These are phyloP conservation scores for Lophius piscatorius DNA, from an alignment of 2,113 vertebrate species.

Conservation along the genomic window DNA sequence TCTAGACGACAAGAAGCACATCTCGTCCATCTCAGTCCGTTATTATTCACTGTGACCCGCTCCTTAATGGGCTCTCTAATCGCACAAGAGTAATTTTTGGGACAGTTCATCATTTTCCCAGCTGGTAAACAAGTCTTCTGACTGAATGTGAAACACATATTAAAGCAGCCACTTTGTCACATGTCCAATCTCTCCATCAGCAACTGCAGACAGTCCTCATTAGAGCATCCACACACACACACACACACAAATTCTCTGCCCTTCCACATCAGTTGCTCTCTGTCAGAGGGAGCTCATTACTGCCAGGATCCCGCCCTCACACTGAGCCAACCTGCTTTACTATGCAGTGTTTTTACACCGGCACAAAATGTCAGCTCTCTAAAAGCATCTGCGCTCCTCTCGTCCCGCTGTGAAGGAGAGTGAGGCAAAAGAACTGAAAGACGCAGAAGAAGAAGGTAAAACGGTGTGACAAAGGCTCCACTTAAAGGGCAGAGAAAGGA, in stretches of 20 bases:
- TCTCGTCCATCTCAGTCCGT: background rate
- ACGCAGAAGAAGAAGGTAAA: constrained; percentile 17
- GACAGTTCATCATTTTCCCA: constrained; percentile 30
- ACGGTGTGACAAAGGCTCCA: constrained; percentile 41
- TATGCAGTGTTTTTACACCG: constrained; percentile 69
- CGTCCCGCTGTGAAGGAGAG: constrained; percentile 45
- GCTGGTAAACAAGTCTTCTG: constrained; percentile 18
- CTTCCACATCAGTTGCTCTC: constrained; percentile 66
- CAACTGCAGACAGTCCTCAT: constrained; percentile 56
- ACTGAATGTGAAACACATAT: constrained; percentile 33
- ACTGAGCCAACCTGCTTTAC: constrained; percentile 76
- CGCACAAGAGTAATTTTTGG: constrained; percentile 21
- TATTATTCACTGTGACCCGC: constrained; percentile 33
- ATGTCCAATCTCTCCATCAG: constrained; percentile 32
- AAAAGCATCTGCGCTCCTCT: constrained; percentile 68
- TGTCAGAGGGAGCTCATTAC: constrained; percentile 76
- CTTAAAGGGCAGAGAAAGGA: constrained; percentile 23
- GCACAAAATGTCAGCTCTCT: constrained; percentile 75
- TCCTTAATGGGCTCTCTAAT: constrained; percentile 15
- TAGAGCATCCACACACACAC: constrained; percentile 47
- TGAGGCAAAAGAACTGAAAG: constrained; percentile 5
- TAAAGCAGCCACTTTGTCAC: constrained; percentile 45
- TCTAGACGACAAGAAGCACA: constrained; percentile 7
- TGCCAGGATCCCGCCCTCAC: constrained; percentile 67
- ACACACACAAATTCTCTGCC: constrained; percentile 34